phyloP scores from a whole-genome alignment of 2,888 invertebrate genomes.

The Calameuta filiformis region DNA sequence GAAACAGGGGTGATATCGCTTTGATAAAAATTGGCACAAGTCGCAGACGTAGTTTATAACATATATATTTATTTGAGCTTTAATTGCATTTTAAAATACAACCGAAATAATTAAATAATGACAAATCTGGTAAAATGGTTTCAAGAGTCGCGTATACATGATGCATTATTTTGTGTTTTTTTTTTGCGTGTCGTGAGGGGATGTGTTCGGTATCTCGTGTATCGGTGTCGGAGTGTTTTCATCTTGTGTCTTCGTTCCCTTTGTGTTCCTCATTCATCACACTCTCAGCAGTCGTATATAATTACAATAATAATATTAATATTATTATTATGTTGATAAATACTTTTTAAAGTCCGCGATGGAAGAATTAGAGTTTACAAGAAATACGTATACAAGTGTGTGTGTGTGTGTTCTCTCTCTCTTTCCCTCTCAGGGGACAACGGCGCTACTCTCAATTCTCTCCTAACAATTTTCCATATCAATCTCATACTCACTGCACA shows the following conservation, averaged over 20 bases:
- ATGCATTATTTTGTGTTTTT: conserved; percentile 72
- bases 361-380: conserved; percentile 74
- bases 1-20: neutral
- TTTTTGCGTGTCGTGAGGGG: conserved; percentile 66
- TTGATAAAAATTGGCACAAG: neutral
- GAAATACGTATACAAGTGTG: conserved; percentile 82
- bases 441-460: neutral
- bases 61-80: conserved; percentile 89
- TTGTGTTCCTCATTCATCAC: conserved; percentile 47
- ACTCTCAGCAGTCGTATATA: conserved; percentile 65
- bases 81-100: conserved; percentile 88
- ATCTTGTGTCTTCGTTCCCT: conserved; percentile 4
- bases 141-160: conserved; percentile 84
- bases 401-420: conserved; percentile 34
- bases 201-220: conserved; percentile 6
- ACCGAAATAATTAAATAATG: conserved; percentile 85
- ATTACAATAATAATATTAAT: conserved; percentile 65
- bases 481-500: neutral
- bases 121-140: conserved; percentile 80
- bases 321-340: conserved; percentile 65
- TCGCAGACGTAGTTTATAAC: conserved; percentile 74
- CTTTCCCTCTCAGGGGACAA: conserved; percentile 3
- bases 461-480: neutral
- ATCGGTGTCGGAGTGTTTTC: conserved; percentile 4
- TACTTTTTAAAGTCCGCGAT: conserved; percentile 66